Base-by-base conservation (phyloP, 2,888 invertebrate genomes). In the Pyrrhia umbra region DNA sequence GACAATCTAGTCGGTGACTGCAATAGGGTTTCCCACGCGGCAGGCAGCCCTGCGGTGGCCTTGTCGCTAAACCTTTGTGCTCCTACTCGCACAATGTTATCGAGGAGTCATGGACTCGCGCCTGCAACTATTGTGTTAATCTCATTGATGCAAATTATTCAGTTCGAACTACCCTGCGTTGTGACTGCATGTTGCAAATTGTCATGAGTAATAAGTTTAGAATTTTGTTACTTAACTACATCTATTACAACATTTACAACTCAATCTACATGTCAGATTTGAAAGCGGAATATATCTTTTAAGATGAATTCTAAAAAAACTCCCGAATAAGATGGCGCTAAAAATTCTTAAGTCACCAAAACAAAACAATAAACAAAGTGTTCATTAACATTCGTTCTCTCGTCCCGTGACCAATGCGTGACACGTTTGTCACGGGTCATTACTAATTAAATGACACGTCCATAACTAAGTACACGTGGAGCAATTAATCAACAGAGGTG, bases 11-110 rank as follows among this genome's bases (percentile, higher is more conserved):
- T 45, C 65, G 58, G 62, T 50, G 55, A 68, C 64, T 68, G 81
- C 77, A 77, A 79, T 85, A 84, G 83, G 82, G 82, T 85, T 87
- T 88, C 88, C 87, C 87, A 86, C 86, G 85, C 87, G 67, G 47
- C 68, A 62, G 79, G 80, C 75, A 77, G 81, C 85, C 83, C 85
- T 79, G 80, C 73, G 68, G 77, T 79, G 90, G 88, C 92, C 92
- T 92, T 91, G 92, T 80, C 63, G 81, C 69, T 87, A 88, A 90
- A 91, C 91, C 90, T 89, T 89, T 88, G 85, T 83, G 80, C 83
- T 85, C 81, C 85, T 83, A 86, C 58, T 27, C 63, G 59, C 51
- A 70, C 86, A 84, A 81, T 81, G 82, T 79, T 80, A 69, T 72
- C 71, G 68, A 74, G 46, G 71, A 81, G 85, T 86, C 86, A 86